Evolutionary conservation across 2,888 invertebrate genomes (phyloP).

Genomic region (Agrilus biguttatus): DNA sequence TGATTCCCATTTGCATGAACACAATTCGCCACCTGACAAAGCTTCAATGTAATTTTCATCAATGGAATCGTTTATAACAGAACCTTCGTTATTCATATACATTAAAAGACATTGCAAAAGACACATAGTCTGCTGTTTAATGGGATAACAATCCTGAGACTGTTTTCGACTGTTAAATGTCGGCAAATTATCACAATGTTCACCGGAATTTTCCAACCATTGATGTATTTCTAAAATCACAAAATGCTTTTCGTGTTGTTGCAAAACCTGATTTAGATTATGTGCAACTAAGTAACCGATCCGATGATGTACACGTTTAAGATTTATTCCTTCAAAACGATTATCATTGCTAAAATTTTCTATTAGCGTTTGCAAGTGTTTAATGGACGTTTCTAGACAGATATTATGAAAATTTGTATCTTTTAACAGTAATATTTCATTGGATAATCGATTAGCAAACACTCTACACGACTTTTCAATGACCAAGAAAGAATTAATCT

Average conservation of each 20-base stretch:
- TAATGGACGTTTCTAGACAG: conserved; percentile 49
- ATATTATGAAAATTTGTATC: conserved; percentile 23
- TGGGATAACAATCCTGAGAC: conserved; percentile 8
- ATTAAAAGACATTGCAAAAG: conserved; percentile 28
- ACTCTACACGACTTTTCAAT: conserved; percentile 49
- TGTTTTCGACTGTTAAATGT: conserved; percentile 1
- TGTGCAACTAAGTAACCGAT: conserved; percentile 47
- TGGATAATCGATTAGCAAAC: conserved; percentile 54
- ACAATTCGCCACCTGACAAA: conserved; percentile 43
- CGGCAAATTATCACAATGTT: conserved; percentile 30
- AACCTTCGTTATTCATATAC: conserved; percentile 20
- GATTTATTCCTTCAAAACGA: conserved; percentile 44
- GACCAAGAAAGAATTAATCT: conserved; percentile 34
- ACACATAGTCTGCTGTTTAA: conserved; percentile 32
- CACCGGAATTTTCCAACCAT: conserved; percentile 18
- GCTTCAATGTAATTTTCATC: conserved; percentile 42
- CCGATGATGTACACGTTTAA: conserved; percentile 49
- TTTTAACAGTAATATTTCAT: conserved; percentile 38
- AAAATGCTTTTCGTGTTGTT: conserved; percentile 10
- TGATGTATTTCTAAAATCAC: conserved; percentile 15
- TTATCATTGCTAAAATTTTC: conserved; percentile 54
- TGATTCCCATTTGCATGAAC: conserved; percentile 49
- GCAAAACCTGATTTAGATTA: conserved; percentile 36
- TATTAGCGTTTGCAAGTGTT: conserved; percentile 53
- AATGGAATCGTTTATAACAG: conserved; percentile 37